Percentiles rank a stretch among this genome's conserved stretches.
These are phyloP conservation scores for Pangasius larnaudii DNA, from an alignment of 2,797 vertebrate species.

Conservation along the genomic window DNA sequence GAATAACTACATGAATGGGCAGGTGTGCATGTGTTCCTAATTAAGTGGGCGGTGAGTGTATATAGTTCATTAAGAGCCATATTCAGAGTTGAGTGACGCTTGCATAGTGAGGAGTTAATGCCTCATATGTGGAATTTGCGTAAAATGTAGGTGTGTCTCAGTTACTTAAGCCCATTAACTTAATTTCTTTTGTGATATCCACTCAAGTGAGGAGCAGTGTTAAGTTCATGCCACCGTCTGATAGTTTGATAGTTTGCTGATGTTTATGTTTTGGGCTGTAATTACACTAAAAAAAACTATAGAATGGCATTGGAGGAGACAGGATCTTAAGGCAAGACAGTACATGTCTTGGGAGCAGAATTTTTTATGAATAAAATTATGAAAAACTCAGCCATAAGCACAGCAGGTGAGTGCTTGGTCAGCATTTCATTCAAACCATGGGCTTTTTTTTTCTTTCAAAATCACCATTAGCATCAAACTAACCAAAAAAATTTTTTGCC, in stretches of 20 bases:
- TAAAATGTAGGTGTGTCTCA: not conserved
- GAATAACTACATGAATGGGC: too few relatives aligned
- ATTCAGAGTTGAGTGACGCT: not conserved
- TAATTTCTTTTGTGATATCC: not conserved
- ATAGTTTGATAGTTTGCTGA: not conserved
- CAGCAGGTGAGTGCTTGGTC: not conserved
- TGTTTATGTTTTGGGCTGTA: not conserved
- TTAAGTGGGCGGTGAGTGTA: not conserved
- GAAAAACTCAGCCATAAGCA: not conserved
- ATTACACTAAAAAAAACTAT: not conserved
- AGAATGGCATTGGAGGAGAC: not conserved
- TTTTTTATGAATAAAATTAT: not conserved
- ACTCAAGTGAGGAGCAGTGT: not conserved
- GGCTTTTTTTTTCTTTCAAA: not conserved
- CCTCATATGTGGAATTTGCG: not conserved
- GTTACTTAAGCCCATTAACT: not conserved
- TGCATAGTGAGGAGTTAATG: not conserved
- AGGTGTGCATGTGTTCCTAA: too few relatives aligned
- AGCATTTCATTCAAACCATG: not conserved
- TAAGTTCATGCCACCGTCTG: not conserved
- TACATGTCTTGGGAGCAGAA: not conserved
- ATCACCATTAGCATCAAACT: not conserved
- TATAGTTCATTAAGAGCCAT: not conserved
- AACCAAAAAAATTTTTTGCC: not conserved
- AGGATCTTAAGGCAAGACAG: not conserved